Evolutionary conservation across 2,797 vertebrate species (phyloP).

Genomic region (Poecilia picta): DNA sequence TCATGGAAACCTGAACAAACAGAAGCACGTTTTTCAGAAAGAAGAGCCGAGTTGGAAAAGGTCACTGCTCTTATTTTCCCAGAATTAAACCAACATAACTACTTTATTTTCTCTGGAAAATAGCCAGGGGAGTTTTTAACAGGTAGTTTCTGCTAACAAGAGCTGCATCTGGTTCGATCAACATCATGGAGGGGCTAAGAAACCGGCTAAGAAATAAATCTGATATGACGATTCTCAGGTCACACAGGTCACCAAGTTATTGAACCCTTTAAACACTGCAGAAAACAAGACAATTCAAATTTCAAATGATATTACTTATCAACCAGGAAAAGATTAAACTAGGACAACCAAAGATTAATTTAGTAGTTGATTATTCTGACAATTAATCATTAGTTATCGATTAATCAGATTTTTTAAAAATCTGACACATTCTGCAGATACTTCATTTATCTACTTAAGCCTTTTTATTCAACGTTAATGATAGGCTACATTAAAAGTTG

Average conservation of each 20-base stretch:
- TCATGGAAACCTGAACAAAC: constrained; percentile 48
- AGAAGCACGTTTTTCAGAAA: constrained; percentile 43
- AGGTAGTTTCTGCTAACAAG: background rate
- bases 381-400: too few species aligned
- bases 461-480: too few species aligned
- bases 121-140: background rate
- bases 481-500: too few species aligned
- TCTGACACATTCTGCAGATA: too few species aligned
- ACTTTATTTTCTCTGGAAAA: background rate
- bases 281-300: background rate
- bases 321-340: background rate
- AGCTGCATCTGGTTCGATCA: too few species aligned
- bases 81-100: background rate
- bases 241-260: background rate
- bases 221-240: background rate
- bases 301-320: background rate
- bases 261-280: background rate
- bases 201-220: background rate
- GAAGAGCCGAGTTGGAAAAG: background rate
- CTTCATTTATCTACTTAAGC: too few species aligned
- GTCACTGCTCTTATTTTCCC: background rate
- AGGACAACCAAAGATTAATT: too few species aligned
- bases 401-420: too few species aligned
- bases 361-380: too few species aligned
- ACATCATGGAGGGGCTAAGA: background rate